phyloP scores from a whole-genome alignment of 1,140 invertebrate genomes.

The Drosophila kepulauana region DNA sequence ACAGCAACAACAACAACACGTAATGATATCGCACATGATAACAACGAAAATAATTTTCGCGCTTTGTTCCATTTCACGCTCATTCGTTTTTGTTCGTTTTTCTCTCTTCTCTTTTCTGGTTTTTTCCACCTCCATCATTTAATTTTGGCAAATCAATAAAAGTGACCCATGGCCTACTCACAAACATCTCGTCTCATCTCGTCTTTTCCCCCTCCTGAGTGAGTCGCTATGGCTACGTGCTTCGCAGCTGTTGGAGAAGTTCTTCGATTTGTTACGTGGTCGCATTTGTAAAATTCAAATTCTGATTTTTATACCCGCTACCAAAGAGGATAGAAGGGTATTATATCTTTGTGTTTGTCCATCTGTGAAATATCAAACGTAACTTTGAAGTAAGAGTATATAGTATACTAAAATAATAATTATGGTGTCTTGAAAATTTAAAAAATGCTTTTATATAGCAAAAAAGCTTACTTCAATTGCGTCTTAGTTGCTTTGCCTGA shows the following conservation, averaged over 20 bases:
- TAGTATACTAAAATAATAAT: too few relatives aligned
- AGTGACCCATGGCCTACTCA: slow-evolving; percentile 41
- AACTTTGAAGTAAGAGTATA: too few relatives aligned
- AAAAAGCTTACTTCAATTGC: too few relatives aligned
- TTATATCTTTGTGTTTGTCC: too few relatives aligned
- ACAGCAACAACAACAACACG: slow-evolving; percentile 24
- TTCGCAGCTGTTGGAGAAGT: neutral
- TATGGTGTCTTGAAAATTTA: too few relatives aligned
- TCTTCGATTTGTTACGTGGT: slow-evolving; percentile 36
- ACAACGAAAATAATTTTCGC: slow-evolving; percentile 76
- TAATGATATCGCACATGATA: slow-evolving; percentile 45
- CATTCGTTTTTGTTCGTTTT: slow-evolving; percentile 42
- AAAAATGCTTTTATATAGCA: too few relatives aligned
- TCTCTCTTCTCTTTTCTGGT: neutral
- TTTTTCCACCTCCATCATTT: slow-evolving; percentile 66
- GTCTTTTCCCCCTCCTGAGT: too few relatives aligned
- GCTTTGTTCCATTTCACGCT: slow-evolving; percentile 51
- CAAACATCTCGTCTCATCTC: neutral
- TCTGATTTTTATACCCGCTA: slow-evolving; percentile 26
- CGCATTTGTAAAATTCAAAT: slow-evolving; percentile 66
- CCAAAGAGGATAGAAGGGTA: too few relatives aligned
- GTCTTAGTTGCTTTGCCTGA: too few relatives aligned
- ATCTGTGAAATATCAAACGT: too few relatives aligned
- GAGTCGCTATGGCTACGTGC: slow-evolving; percentile 13
- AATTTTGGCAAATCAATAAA: slow-evolving; percentile 79